Conservation (phyloP, 1,140 invertebrate species). For the Paraescarpia echinospica region DNA sequence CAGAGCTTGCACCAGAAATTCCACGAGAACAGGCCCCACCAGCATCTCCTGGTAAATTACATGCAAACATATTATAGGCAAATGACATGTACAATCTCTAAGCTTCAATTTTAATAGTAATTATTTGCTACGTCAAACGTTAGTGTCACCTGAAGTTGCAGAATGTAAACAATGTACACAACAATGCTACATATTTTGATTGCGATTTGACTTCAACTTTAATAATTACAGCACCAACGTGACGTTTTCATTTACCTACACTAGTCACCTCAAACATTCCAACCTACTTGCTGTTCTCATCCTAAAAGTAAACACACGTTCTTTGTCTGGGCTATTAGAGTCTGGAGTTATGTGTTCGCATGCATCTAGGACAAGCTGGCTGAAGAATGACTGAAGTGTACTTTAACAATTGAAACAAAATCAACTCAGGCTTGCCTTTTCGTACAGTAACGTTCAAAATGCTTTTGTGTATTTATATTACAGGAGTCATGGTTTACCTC, state of each 20-base stretch:
- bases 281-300: not conserved
- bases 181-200: not conserved
- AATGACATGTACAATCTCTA: not conserved
- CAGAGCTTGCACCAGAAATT: conserved; percentile 71
- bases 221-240: not conserved
- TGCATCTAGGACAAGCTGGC: no score
- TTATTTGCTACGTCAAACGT: not conserved
- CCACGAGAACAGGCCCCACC: conserved; percentile 55
- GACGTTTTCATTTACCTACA: not conserved
- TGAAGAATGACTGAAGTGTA: not conserved
- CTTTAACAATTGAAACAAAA: not conserved
- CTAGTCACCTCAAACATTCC: not conserved
- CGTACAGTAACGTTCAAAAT: no score
- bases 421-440: not conserved
- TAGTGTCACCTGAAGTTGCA: no score
- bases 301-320: not conserved
- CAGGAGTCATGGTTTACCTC: conserved; percentile 58
- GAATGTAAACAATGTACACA: no score
- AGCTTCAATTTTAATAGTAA: not conserved
- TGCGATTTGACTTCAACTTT: not conserved
- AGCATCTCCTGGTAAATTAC: conserved; percentile 51
- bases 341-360: no score
- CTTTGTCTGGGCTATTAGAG: no score
- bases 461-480: not conserved
- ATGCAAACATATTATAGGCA: not conserved